Percentiles rank a stretch among this genome's conserved stretches.
Evolutionary conservation across 2,888 invertebrate species (phyloP).

Genomic region (Amorpha juglandis): DNA sequence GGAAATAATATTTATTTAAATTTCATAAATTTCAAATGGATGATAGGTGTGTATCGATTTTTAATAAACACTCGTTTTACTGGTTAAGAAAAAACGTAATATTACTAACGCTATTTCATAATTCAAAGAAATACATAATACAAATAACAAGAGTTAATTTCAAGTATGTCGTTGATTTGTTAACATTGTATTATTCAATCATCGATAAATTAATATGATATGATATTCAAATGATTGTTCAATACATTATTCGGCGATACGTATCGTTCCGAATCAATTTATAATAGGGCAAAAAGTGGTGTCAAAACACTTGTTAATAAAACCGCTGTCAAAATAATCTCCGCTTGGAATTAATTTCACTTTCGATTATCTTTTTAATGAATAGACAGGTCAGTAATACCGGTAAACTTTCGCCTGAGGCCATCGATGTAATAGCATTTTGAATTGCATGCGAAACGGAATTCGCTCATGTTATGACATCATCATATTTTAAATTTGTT

Average conservation of each 20-base stretch:
- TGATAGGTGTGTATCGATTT: no score
- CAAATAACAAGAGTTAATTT: constrained; percentile 7
- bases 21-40: no score
- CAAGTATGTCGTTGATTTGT: constrained; percentile 1
- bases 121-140: not conserved
- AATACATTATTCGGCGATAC: constrained; percentile 7
- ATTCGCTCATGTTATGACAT: constrained; percentile 58
- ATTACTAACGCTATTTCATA: not conserved
- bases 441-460: constrained; percentile 54
- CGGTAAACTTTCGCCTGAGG: constrained; percentile 73
- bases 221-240: constrained; percentile 14
- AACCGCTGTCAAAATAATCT: constrained; percentile 66
- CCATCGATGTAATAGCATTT: constrained; percentile 59
- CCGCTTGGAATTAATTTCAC: constrained; percentile 74
- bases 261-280: constrained; percentile 18
- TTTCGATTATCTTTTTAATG: constrained; percentile 77
- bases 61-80: no score
- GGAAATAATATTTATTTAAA: no score
- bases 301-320: constrained; percentile 60
- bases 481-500: constrained; percentile 45
- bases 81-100: not conserved
- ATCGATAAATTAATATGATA: constrained; percentile 15
- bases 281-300: constrained; percentile 12
- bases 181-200: constrained; percentile 6
- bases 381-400: constrained; percentile 71